Evolutionary conservation across 2,797 vertebrate species (phyloP).

Genomic region (Passerculus sandwichensis): DNA sequence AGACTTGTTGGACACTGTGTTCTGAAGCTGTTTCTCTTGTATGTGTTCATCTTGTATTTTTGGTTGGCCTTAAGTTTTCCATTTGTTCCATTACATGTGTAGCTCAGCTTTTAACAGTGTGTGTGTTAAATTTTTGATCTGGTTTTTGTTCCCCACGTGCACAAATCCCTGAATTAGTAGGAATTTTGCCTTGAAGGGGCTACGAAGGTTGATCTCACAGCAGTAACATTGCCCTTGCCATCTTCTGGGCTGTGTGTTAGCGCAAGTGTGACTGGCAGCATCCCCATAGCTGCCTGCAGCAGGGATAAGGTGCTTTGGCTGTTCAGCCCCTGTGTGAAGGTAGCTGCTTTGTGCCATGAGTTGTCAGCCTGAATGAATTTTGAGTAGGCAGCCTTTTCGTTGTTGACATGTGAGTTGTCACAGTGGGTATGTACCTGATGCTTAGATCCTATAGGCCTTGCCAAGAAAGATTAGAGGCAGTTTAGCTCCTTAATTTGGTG

Average conservation of each 20-base stretch:
- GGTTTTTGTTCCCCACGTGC: not conserved
- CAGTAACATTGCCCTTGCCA: not conserved
- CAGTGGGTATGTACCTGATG: not conserved
- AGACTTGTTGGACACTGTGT: not conserved
- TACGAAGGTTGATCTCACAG: not conserved
- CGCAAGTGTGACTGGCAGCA: not conserved
- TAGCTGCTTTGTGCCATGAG: not conserved
- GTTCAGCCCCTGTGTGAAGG: not conserved
- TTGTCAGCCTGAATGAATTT: not conserved
- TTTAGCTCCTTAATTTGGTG: not conserved
- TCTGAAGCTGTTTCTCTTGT: not conserved
- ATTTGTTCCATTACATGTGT: not conserved
- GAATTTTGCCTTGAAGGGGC: not conserved
- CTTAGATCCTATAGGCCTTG: not conserved
- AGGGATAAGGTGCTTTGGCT: no score
- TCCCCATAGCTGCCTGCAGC: not conserved
- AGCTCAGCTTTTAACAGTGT: not conserved
- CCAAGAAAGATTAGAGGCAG: not conserved
- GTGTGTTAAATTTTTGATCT: not conserved
- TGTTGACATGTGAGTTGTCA: not conserved
- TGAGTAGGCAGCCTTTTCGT: not conserved
- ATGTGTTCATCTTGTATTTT: not conserved
- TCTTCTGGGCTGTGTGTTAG: not conserved
- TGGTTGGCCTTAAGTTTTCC: not conserved
- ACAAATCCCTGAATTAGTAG: not conserved